Evolutionary conservation across 2,797 vertebrate genomes (phyloP), one percentile per base, ranked within the genome.

Genomic region (Microchirus variegatus): DNA sequence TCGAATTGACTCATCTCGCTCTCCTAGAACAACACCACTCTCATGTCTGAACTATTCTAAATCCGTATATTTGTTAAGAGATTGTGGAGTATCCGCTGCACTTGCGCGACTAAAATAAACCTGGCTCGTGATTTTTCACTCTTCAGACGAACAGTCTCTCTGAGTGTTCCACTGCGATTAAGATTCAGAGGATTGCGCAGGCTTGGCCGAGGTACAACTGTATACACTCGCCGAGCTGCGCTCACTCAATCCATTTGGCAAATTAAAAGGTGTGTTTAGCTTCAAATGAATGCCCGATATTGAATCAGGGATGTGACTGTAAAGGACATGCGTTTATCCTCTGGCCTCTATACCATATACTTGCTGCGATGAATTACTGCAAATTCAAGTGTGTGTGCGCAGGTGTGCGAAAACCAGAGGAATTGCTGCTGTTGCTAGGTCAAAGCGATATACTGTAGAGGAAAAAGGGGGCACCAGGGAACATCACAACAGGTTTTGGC

Each of bases 341-440:
- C 47, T 58, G 52, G 53, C 45, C 68, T 47, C 36, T 35, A 26
- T 46, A 13, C 35, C 41, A 1, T 40, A 1, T 40, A 63, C 61
- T 71, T 70, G 60, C 13, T 56, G 14, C 31, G 53, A 58, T 81
- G 57, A 74, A 69, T 60, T 72, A 64, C 22, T 17, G 57, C 37
- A 12, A 38, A 45, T 59, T 35, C 3, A 52, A 5, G 14, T 58
- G 37, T 50, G 57, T 57, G 42, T 52, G 51, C 16, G 1, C 46
- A 55, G 55, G 50, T 31, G 31, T 31, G 22, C 5, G 22, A 22
- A 56, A 54, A 46, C 57, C 63, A n/a, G 26, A 59, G 66, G 71
- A 65, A 54, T 58, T 53, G 45, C 70, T 13, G 48, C 55, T 67
- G 56, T 80, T 77, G 85, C 43, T 71, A 63, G 81, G 78, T 58